Base-by-base conservation (phyloP, 2,888 invertebrate species). In the Rhodophaea formosa region DNA sequence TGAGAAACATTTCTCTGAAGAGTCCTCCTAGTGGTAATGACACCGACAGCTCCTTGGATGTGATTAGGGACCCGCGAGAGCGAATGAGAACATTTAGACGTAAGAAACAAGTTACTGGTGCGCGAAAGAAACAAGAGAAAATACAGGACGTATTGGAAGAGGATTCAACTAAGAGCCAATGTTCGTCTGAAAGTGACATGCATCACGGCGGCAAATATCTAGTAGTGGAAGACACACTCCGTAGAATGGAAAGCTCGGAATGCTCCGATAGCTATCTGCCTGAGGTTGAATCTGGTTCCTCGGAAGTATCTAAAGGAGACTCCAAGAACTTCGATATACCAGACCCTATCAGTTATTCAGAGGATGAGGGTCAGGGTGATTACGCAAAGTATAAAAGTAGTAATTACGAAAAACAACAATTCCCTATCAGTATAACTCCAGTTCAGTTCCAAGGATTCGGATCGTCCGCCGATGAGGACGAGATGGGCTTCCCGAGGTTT, bases 21-120 rank as follows among this genome's bases (percentile, higher is more conserved):
- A 95, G 94, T 79, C 95, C 95, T 12, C 94, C 95, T 0, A 95
- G 95, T 72, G 95, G 95, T 59, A 95, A 95, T 67, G 95, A 95
- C 63, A 95, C 95, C 0, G 95, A 95, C 62, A 95, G 95, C 70
- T 95, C 95, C 0, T 75, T 94, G 60, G 94, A 94, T 73, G 90
- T 94, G 29, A 93, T 94, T 59, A 93, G 94, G 70, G 95, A 95
- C 75, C 93, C 94, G 0, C 93, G 94, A 68, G 92, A 94, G 66
- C 84, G 95, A 46, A 93, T 92, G 84, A 92, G 94, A 56, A 95
- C 95, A 0, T 95, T 94, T 72, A 92, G 95, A 58, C 92, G 95
- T 58, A 93, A 94, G 69, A 92, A 94, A 53, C 95, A 94, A 76
- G 86, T 93, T 0, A 92, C 92, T 3, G 91, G 93, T 63, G 89